A percentile compares a stretch with the other conserved stretches of the same genome.
Conservation (phyloP, 2,113 vertebrate genomes). For the Oreochromis spilurus region DNA sequence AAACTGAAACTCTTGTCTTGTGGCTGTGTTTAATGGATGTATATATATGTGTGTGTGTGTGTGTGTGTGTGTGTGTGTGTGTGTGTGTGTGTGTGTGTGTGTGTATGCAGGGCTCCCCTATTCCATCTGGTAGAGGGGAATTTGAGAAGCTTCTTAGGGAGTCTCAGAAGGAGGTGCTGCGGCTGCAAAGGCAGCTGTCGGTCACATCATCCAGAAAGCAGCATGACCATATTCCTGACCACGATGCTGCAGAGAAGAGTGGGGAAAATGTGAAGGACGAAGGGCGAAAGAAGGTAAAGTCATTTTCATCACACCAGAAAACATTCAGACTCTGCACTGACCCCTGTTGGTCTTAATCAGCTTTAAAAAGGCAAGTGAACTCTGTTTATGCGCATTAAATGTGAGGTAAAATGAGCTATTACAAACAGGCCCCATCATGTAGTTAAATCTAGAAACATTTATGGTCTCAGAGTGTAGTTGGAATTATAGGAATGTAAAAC, state of each 20-base stretch:
- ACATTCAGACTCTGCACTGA: not conserved
- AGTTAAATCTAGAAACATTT: not conserved
- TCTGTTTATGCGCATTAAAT: not conserved
- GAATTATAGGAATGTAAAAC: conserved; percentile 16
- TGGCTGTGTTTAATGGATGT: not conserved
- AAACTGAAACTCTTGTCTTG: not conserved
- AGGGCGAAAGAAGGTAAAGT: conserved; percentile 36
- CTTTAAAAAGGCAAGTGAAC: not conserved
- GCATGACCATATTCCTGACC: conserved; percentile 1
- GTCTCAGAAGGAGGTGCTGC: conserved; percentile 91
- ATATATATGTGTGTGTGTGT: fast-evolving
- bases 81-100: not conserved
- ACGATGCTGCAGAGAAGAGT: not conserved
- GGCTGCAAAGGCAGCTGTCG: conserved; percentile 91
- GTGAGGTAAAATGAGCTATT: not conserved
- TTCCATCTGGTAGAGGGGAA: conserved; percentile 70
- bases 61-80: not conserved
- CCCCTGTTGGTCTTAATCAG: not conserved
- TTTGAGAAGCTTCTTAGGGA: conserved; percentile 86
- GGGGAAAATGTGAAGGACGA: not conserved
- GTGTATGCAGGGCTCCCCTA: conserved; percentile 42
- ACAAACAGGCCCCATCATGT: not conserved
- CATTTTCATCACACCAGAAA: not conserved
- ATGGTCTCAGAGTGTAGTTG: not conserved
- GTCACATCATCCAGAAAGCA: conserved; percentile 66